Base-by-base conservation (phyloP, 2,888 invertebrate species). In the Hydraecia micacea region DNA sequence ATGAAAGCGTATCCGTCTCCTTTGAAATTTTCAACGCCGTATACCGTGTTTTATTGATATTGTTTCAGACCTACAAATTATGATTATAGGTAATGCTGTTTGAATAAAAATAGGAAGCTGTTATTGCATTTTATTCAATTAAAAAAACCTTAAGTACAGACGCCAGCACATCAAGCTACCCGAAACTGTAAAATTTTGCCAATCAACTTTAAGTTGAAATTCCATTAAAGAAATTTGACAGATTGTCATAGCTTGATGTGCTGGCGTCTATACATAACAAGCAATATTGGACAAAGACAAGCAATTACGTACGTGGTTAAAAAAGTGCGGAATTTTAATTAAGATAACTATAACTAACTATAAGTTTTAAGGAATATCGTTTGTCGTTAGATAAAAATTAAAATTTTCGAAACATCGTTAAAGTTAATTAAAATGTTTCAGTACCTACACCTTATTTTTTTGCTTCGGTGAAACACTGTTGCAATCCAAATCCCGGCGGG, bases 401-500 rank as follows among this genome's bases (percentile, higher is more conserved):
- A 65, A 66, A 36, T 21, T 3, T 32, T 79, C 6, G 0, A 68
- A 68, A 36, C 5, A 18, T 39, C 28, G 5, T 28, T 21, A 49
- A 28, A 36, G 15, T 7, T n/a, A 9, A 25, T 21, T 21, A 18
- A 32, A 52, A 60, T 15, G 8, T n/a, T 32, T 39, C 11, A n/a
- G 11, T 74, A n/a, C n/a, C n/a, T n/a, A n/a, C n/a, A n/a, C n/a
- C n/a, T n/a, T n/a, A n/a, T n/a, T n/a, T n/a, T n/a, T n/a, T n/a
- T 15, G 8, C 25, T 32, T 39, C 11, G 21, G 11, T 74, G 25
- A 75, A 11, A 80, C 66, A 28, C 1, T 0, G 0, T 80, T 96
- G 96, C 2, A 96, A 0, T 5, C 93, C 89, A 78, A 84, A 92
- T 0, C 95, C 95, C 4, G 96, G 95, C 0, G 83, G 81, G 0